phyloP scores from a whole-genome alignment of 1,140 invertebrate genomes.

The Orius insidiosus region DNA sequence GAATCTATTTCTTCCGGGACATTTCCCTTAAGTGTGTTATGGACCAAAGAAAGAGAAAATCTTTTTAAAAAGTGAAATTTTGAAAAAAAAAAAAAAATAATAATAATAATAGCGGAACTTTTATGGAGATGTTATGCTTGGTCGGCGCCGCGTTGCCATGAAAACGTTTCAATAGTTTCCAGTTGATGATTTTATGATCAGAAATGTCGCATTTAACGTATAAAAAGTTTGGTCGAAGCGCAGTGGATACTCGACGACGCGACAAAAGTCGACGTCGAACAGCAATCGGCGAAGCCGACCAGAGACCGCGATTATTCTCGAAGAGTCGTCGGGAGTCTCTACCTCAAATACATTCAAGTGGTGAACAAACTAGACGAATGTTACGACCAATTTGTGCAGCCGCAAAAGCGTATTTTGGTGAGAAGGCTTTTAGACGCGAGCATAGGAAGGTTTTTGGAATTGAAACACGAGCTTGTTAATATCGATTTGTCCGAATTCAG shows the following conservation, averaged over 20 bases:
- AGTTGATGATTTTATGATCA: neutral
- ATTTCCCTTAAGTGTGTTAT: too few relatives aligned
- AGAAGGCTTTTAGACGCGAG: slow-evolving; percentile 59
- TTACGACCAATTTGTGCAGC: slow-evolving; percentile 80
- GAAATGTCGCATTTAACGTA: slow-evolving; percentile 61
- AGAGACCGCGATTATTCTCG: slow-evolving; percentile 40
- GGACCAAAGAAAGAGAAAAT: too few relatives aligned
- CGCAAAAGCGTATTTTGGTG: slow-evolving; percentile 72
- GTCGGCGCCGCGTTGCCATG: neutral
- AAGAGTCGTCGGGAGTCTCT: slow-evolving; percentile 38
- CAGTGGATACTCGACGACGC: slow-evolving; percentile 43
- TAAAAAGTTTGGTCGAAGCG: slow-evolving; percentile 44
- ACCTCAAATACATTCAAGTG: slow-evolving; percentile 62
- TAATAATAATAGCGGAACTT: too few relatives aligned
- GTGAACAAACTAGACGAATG: slow-evolving; percentile 53
- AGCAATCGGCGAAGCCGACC: slow-evolving; percentile 39
- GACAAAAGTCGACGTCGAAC: slow-evolving; percentile 39
- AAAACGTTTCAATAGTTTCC: neutral
- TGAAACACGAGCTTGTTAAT: slow-evolving; percentile 72
- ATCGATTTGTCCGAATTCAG: slow-evolving; percentile 70
- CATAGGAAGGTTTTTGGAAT: slow-evolving; percentile 54
- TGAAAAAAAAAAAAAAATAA: too few relatives aligned
- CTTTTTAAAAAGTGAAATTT: too few relatives aligned
- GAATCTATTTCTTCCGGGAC: too few relatives aligned
- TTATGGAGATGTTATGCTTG: too few relatives aligned